Base-by-base conservation (phyloP, 2,888 invertebrate species). In the Neoscelio sp. region DNA sequence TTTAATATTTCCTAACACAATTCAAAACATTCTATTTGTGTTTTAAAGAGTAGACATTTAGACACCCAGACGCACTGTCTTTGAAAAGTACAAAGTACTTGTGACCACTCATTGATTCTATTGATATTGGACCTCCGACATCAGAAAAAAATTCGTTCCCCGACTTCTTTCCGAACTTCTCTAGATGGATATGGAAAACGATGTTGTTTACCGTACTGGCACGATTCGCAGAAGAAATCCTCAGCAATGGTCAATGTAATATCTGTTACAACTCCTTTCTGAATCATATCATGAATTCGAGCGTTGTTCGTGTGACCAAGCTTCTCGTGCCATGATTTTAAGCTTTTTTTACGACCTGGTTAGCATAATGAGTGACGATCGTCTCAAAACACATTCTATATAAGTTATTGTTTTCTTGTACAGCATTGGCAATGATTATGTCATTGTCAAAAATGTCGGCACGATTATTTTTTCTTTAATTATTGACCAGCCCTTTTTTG, bases 401-500 rank as follows among this genome's bases (percentile, higher is more conserved):
- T n/a, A n/a, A n/a, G n/a, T n/a, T n/a, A n/a, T n/a, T n/a, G n/a
- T n/a, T n/a, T n/a, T n/a, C n/a, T n/a, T n/a, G n/a, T n/a, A n/a
- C n/a, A n/a, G n/a, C n/a, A n/a, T n/a, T n/a, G n/a, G n/a, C n/a
- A n/a, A n/a, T n/a, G n/a, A n/a, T n/a, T n/a, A n/a, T n/a, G n/a
- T n/a, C n/a, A n/a, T n/a, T n/a, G n/a, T n/a, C n/a, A n/a, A n/a
- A n/a, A n/a, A n/a, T n/a, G n/a, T n/a, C n/a, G n/a, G n/a, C n/a
- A n/a, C n/a, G n/a, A n/a, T n/a, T n/a, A n/a, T 64, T 64, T 56
- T 10, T 30, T 46, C 56, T 70, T 46, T 8, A 77, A n/a, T n/a
- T n/a, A 79, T 60, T 13, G 62, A 50, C 62, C 75, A 64, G 15
- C 62, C 64, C 28, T 48, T 78, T n/a, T 44, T 70, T 6, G 79